Percentiles rank a stretch among this genome's conserved stretches.
phyloP scores from a whole-genome alignment of 2,113 vertebrate species.

The Tragelaphus scriptus region DNA sequence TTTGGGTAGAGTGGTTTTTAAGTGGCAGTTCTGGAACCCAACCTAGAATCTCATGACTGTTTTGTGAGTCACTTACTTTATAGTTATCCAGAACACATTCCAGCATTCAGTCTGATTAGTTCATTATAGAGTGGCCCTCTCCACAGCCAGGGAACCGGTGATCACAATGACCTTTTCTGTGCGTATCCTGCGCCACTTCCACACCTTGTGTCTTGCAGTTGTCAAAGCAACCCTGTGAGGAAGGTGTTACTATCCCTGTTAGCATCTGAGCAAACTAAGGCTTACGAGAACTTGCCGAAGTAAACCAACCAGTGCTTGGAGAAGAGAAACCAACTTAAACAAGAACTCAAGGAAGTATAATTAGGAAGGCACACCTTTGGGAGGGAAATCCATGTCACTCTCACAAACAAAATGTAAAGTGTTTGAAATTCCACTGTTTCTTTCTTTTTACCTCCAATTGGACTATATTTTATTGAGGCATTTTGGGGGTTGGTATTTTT shows the following conservation, averaged over 20 bases:
- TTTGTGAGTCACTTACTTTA: conserved; percentile 7
- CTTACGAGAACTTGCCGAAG: not conserved
- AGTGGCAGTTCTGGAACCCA: not conserved
- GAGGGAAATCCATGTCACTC: not conserved
- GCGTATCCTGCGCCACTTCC: not conserved
- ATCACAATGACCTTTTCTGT: not conserved
- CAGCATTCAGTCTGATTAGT: conserved; percentile 1
- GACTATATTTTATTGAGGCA: not conserved
- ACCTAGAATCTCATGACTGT: not conserved
- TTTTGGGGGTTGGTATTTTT: not conserved
- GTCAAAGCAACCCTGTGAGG: not conserved
- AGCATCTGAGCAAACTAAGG: conserved; percentile 1
- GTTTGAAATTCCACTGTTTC: conserved; percentile 14
- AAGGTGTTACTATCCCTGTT: not conserved
- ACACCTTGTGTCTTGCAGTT: not conserved
- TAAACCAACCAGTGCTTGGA: not conserved
- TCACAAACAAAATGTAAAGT: conserved; percentile 20
- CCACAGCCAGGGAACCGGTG: not conserved
- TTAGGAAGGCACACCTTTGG: not conserved
- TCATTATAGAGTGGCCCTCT: not conserved
- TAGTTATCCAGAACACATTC: conserved; percentile 2
- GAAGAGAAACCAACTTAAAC: conserved; percentile 1
- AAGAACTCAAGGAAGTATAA: conserved; percentile 17
- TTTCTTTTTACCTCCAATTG: not conserved
- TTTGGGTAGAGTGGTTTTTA: not conserved